Evolutionary conservation across 2,113 vertebrate species (phyloP).

Genomic region (Anas platyrhynchos): DNA sequence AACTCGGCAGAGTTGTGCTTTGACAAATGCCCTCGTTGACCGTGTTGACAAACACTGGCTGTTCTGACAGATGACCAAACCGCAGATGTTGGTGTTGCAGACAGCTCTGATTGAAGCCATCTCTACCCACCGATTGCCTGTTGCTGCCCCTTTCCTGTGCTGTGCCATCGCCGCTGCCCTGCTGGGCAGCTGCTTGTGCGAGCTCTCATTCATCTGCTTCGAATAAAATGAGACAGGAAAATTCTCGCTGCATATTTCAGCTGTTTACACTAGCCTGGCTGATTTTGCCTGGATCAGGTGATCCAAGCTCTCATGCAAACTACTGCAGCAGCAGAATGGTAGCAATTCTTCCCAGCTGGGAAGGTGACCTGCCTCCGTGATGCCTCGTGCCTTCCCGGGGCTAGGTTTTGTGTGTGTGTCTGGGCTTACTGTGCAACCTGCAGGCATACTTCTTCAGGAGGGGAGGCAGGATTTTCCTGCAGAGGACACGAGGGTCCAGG

Average conservation of each 20-base stretch:
- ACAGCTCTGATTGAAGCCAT: constrained; percentile 8
- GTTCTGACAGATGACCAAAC: constrained; percentile 32
- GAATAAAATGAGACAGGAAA: neutral
- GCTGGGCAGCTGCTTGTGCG: neutral
- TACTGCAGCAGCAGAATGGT: neutral
- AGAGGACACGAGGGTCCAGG: too few relatives aligned
- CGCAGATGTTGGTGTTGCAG: neutral
- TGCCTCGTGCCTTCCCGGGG: neutral
- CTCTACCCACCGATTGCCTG: neutral
- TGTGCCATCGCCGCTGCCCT: neutral
- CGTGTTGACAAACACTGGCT: constrained; percentile 9
- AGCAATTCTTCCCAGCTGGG: neutral
- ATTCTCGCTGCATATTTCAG: fast-evolving
- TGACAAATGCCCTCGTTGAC: constrained; percentile 53
- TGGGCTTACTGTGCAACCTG: neutral
- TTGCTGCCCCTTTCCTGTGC: neutral
- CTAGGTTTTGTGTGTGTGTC: neutral
- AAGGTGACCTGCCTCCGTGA: neutral
- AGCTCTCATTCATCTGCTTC: neutral
- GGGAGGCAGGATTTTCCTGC: neutral
- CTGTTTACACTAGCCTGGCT: neutral
- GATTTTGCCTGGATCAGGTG: neutral
- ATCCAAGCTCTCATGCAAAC: neutral
- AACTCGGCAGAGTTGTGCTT: constrained; percentile 47
- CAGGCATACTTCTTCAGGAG: neutral